Evolutionary conservation across 2,888 invertebrate species (phyloP), one percentile per base, ranked within the genome.

Genomic region (Apamea sordens): DNA sequence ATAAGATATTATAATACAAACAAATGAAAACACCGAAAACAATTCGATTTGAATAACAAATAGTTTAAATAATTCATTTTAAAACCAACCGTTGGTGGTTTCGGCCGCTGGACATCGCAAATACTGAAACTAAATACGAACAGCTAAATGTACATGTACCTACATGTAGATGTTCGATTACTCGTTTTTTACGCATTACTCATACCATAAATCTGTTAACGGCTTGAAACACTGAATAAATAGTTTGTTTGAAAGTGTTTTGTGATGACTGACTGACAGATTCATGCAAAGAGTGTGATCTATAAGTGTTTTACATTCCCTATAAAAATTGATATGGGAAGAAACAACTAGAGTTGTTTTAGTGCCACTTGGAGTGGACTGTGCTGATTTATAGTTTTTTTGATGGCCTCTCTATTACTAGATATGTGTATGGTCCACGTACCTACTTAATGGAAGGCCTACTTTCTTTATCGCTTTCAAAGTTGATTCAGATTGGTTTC

Each of bases 241-340:
- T 76, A 72, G 65, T 84, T 73, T 73, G 70, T 85, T 81, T 68
- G 70, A 77, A 80, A 81, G 73, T 77, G 75, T 71, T 81, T 77
- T n/a, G 32, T 80, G 73, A 78, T 81, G 79, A 76, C n/a, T 70
- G 76, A 67, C n/a, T 80, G 83, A 81, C 73, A 56, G 83, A 73
- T 86, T 74, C 11, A n/a, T 53, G 56, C 65, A 73, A 79, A 83
- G 71, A 71, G 32, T 64, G 36, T 77, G 77, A 76, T 59, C 13
- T 44, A 41, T 56, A 50, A 67, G 53, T 56, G 15, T 77, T 69
- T 73, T 69, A 70, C n/a, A 61, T 69, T 80, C 11, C 11, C 8
- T 53, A 47, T 64, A 21, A 68, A 73, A 80, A 61, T 47, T 21
- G 0, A 24, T n/a, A 32, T 32, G 36, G 32, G 21, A 50, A 68